Base-by-base conservation (phyloP, 2,113 vertebrate species). In the Genyomyrus donnyi region DNA sequence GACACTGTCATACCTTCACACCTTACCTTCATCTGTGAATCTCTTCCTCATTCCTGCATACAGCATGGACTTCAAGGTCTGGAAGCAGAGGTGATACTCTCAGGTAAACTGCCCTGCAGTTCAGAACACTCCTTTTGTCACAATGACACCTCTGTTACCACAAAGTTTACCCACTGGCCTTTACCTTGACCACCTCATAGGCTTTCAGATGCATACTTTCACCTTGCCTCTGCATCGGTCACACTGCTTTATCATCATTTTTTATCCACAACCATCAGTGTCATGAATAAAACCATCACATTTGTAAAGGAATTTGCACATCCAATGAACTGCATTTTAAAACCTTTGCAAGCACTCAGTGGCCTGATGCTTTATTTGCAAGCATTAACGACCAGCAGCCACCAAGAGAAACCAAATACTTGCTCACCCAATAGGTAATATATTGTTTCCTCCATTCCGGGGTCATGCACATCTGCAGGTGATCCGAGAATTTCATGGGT, bases 341-440 rank as follows among this genome's bases (percentile, higher is more conserved):
- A 62, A 56, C 53, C 74, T 19, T 80, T 42, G 35, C 74, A 19
- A 19, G 35, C 74, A 42, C 74, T 17, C 31, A 6, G 17, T 80
- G 74, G 17, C 13, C 31, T 80, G 17, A 80, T 80, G 35, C 74
- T 80, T 80, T 13, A 7, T 80, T 42, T 80, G 15, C 74, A 42
- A 21, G 35, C 35, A 80, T 80, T 80, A 89, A 10, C 0, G 3
- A 58, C 27, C 52, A n/a, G 19, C 49, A 89, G 31, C 62, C 24
- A n/a, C 31, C 48, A 6, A 24, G 13, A 50, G 45, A 42, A 45
- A 66, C 15, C 17, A 85, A 80, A 80, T 42, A 56, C 8, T 39
- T 21, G 52, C 91, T 92, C 87, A 90, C 27, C 90, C 91, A 92
- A 85, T 87, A 89, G 56, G 77, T 89, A 93, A 93, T 0, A 0